phyloP scores from a whole-genome alignment of 2,888 invertebrate genomes.

The Adineta ricciae region DNA sequence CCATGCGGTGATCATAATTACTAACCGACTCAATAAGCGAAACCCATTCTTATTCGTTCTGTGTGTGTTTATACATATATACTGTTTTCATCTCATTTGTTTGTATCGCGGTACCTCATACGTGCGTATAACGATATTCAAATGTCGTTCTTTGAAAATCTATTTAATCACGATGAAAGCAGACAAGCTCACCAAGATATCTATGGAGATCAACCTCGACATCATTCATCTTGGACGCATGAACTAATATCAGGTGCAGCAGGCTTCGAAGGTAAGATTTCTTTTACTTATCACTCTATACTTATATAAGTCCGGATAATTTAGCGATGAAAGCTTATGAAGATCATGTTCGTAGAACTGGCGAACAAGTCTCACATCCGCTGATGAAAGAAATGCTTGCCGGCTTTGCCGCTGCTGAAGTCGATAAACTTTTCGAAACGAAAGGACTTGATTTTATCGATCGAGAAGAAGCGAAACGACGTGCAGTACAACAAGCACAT shows the following conservation, averaged over 20 bases:
- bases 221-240: not conserved
- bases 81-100: too few relatives aligned
- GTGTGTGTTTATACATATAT: too few relatives aligned
- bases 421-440: not conserved
- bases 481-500: not conserved
- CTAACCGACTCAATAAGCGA: too few relatives aligned
- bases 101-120: too few relatives aligned
- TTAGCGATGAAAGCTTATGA: not conserved
- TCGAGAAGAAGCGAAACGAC: not conserved
- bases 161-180: not conserved
- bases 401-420: too few relatives aligned
- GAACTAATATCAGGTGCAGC: not conserved
- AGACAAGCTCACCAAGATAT: not conserved
- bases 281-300: not conserved
- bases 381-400: not conserved
- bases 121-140: not conserved
- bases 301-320: not conserved
- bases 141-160: not conserved
- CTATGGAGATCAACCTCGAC: not conserved
- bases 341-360: slow-evolving; percentile 4
- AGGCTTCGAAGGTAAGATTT: not conserved
- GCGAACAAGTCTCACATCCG: not conserved
- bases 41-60: too few relatives aligned
- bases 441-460: not conserved
- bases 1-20: too few relatives aligned